Evolutionary conservation across 2,797 vertebrate species (phyloP).

Genomic region (Sebastes kiyomatsui): DNA sequence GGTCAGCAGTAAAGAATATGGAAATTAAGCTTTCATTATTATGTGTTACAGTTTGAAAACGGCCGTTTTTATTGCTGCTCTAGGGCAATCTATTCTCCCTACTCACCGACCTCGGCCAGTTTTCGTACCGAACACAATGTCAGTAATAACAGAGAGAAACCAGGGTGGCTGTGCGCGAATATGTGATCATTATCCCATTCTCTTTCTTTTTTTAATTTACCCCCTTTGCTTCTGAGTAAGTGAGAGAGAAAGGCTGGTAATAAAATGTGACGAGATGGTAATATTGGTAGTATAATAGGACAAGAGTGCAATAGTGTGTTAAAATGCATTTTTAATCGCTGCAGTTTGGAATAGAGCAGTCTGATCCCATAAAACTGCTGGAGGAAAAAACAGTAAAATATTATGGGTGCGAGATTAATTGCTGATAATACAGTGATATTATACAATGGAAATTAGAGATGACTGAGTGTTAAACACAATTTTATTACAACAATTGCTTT

Average conservation of each 20-base stretch:
- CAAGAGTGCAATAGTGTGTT: conserved; percentile 48
- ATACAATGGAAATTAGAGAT: conserved; percentile 61
- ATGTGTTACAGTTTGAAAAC: conserved; percentile 62
- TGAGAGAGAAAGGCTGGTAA: conserved; percentile 44
- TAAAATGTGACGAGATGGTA: conserved; percentile 64
- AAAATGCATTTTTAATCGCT: conserved; percentile 65
- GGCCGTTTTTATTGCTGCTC: conserved; percentile 48
- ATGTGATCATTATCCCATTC: conserved; percentile 58
- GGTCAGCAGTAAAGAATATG: conserved; percentile 64
- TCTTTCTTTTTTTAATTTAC: conserved; percentile 22
- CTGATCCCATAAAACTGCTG: conserved; percentile 47
- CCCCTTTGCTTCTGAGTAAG: conserved; percentile 34
- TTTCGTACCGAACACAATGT: conserved; percentile 38
- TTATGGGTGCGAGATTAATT: conserved; percentile 51
- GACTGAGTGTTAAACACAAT: conserved; percentile 59
- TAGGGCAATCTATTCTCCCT: conserved; percentile 33
- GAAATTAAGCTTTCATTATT: conserved; percentile 68
- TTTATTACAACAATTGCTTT: conserved; percentile 68
- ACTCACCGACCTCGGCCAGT: conserved; percentile 51
- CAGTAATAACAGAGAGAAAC: conserved; percentile 61
- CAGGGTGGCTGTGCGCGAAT: conserved; percentile 21
- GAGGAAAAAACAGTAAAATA: conserved; percentile 28
- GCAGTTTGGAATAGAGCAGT: conserved; percentile 52
- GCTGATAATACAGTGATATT: conserved; percentile 54
- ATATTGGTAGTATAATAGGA: conserved; percentile 54